Evolutionary conservation across 2,888 invertebrate genomes (phyloP), one percentile per base, ranked within the genome.

Genomic region (Rhamnusium bicolor): DNA sequence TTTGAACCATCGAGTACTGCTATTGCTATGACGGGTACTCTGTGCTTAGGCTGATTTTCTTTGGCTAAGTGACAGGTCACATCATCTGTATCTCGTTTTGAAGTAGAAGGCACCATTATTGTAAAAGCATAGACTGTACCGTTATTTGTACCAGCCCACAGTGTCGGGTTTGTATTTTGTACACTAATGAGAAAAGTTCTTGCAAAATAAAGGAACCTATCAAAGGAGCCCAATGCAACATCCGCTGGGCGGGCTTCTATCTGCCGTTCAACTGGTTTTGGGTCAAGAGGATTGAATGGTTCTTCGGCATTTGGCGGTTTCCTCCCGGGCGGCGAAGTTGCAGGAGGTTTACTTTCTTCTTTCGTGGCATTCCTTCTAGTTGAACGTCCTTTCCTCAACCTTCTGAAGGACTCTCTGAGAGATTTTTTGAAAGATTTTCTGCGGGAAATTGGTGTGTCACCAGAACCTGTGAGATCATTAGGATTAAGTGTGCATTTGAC

Each of bases 371-470:
- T 89, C 65, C 90, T 86, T 32, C 91, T 86, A 46, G 90, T 90
- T 1, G 98, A 98, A 78, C 98, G 91, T 21, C 98, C 96, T 88
- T 96, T 96, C 60, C 98, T 90, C 62, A 99, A 90, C 80, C 98
- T 91, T 67, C 99, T 91, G 89, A 99, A 99, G 1, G 98, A 98
- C 88, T 99, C 98, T 71, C 99, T 90, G 65, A 99, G 89, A 0
- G 98, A 98, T 87, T 99, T 99, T 87, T 99, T 99, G 88, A 99
- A 97, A 0, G 98, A 98, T 88, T 99, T 99, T 79, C 98, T 91
- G 67, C 98, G 91, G 0, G 98, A 96, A 85, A 98, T 96, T 0
- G 96, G 94, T 10, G 96, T 94, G 84, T 98, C 98, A 4, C 96
- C 97, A 2, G 95, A 92, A 16, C 97, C 97, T 24, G 95, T 95